Evolutionary conservation across 2,888 invertebrate genomes (phyloP).

Genomic region (Drosophila formosana): DNA sequence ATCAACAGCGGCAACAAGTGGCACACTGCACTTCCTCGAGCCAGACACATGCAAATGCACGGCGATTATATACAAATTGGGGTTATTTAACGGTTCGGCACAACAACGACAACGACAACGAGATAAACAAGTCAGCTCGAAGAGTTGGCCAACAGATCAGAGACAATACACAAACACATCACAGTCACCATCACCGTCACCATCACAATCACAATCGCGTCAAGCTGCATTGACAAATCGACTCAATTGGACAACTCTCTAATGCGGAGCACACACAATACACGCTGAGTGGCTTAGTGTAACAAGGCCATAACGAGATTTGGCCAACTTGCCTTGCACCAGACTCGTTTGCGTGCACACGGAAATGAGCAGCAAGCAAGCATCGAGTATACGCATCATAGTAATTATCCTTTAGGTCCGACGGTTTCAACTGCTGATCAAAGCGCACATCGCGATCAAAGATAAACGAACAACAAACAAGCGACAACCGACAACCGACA

Average conservation of each 20-base stretch:
- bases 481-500: constrained; percentile 77
- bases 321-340: constrained; percentile 67
- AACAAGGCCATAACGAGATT: constrained; percentile 55
- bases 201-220: constrained; percentile 15
- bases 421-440: constrained; percentile 6
- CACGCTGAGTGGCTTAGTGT: constrained; percentile 7
- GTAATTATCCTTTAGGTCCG: constrained; percentile 7
- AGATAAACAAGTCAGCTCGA: constrained; percentile 53
- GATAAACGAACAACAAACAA: constrained; percentile 7
- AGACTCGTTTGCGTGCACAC: constrained; percentile 49
- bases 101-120: constrained; percentile 58
- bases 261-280: constrained; percentile 41
- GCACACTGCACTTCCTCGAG: constrained; percentile 12
- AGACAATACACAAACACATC: constrained; percentile 32
- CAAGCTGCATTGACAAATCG: constrained; percentile 64
- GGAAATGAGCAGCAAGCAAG: constrained; percentile 21
- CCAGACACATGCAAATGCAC: constrained; percentile 53
- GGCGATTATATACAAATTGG: constrained; percentile 58
- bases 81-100: constrained; percentile 71
- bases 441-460: constrained; percentile 28
- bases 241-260: constrained; percentile 49
- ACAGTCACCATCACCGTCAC: neutral
- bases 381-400: constrained; percentile 19
- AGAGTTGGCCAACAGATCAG: constrained; percentile 52
- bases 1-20: constrained; percentile 15